Conservation (phyloP, 2,113 vertebrate species). For the Cervus canadensis region DNA sequence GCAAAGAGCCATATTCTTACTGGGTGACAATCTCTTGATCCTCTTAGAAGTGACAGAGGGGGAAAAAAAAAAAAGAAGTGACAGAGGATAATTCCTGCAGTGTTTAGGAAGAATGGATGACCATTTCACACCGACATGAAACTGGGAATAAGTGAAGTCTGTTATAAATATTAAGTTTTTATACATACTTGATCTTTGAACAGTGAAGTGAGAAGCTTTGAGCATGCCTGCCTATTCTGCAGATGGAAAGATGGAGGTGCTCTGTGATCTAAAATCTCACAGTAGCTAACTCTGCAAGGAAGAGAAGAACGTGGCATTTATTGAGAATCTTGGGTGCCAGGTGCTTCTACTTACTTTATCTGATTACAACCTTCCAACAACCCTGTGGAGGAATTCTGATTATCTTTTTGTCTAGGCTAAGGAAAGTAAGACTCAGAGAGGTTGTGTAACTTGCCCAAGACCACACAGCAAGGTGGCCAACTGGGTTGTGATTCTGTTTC, state of each 20-base stretch:
- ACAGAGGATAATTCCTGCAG: slow-evolving; percentile 9
- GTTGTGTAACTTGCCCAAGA: neutral
- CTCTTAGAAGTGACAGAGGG: slow-evolving; percentile 43
- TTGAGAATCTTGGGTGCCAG: neutral
- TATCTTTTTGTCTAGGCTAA: neutral
- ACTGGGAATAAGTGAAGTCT: slow-evolving; percentile 6
- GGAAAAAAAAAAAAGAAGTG: neutral
- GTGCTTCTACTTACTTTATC: neutral
- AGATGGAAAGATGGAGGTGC: neutral
- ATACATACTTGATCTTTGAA: neutral
- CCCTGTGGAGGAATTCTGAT: neutral
- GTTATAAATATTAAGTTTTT: neutral
- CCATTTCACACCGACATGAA: neutral
- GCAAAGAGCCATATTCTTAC: neutral
- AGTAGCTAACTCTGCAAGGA: neutral
- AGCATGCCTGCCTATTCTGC: neutral
- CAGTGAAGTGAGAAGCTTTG: neutral
- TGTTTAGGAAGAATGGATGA: neutral
- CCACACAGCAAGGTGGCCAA: neutral
- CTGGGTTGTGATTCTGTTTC: neutral
- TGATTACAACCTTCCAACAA: neutral
- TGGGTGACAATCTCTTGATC: neutral
- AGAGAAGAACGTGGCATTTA: neutral
- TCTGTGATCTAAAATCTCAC: neutral
- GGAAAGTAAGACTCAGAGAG: neutral